phyloP scores from a whole-genome alignment of 2,888 invertebrate genomes.

The Caenorhabditis japonica region DNA sequence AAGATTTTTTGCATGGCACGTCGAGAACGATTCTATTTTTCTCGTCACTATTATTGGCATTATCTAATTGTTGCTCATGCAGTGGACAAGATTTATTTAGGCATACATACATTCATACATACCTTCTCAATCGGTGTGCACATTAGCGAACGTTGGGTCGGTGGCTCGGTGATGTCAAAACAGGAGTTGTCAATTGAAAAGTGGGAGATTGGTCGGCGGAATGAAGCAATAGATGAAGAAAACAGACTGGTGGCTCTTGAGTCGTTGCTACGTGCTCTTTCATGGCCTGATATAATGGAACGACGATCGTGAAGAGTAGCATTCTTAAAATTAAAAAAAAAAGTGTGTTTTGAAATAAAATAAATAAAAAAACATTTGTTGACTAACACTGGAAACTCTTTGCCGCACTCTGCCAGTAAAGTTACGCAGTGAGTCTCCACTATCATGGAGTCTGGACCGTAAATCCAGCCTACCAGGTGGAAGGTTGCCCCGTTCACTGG shows the following conservation, averaged over 20 bases:
- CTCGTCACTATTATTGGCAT: too few species aligned
- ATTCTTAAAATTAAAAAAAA: conserved; percentile 14
- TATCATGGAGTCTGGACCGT: conserved; percentile 3
- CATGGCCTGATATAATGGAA: conserved; percentile 27
- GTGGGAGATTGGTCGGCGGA: conserved; percentile 57
- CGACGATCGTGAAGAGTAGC: conserved; percentile 28
- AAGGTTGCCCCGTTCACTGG: conserved; percentile 1
- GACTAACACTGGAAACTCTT: conserved; percentile 42
- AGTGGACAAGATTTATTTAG: too few species aligned
- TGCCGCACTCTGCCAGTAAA: conserved; percentile 16
- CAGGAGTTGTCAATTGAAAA: conserved; percentile 68
- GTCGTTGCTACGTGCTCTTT: conserved; percentile 51
- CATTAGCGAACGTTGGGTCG: conserved; percentile 38
- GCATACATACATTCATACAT: not conserved
- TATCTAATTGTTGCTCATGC: too few species aligned
- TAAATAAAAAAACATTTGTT: not conserved
- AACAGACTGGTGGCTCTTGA: conserved; percentile 45
- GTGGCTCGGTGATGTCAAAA: conserved; percentile 57
- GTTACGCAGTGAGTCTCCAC: conserved; percentile 12
- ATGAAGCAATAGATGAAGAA: conserved; percentile 51
- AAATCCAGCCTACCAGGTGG: conserved; percentile 14
- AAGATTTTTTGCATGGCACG: not conserved
- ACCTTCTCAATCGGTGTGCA: conserved; percentile 54
- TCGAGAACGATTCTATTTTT: too few species aligned
- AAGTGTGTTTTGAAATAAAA: not conserved